Conservation (phyloP, 1,140 invertebrate genomes). For the Dendroctonus valens region DNA sequence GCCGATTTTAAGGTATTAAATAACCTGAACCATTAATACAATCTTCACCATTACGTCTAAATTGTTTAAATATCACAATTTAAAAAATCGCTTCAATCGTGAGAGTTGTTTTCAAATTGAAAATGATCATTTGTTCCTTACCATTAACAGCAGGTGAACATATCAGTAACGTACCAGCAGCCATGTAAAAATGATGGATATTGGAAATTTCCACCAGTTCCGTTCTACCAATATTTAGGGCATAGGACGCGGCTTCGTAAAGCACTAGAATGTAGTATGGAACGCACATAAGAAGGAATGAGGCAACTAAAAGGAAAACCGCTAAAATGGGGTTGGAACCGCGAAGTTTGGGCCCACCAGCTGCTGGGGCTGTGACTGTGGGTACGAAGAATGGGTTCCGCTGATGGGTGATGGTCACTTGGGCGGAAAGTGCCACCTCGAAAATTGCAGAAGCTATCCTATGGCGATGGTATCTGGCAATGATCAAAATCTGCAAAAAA, state of each 20-base stretch:
- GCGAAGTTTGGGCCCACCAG: slow-evolving; percentile 57
- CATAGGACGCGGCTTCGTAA: slow-evolving; percentile 57
- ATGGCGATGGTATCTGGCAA: slow-evolving; percentile 77
- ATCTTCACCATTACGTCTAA: too few relatives aligned
- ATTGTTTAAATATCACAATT: too few relatives aligned
- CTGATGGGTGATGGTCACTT: slow-evolving; percentile 80
- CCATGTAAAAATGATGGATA: slow-evolving; percentile 55
- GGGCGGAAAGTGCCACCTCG: slow-evolving; percentile 78
- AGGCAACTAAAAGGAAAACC: slow-evolving; percentile 69
- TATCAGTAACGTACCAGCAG: slow-evolving; percentile 63
- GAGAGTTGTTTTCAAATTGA: too few relatives aligned
- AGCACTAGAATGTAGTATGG: slow-evolving; percentile 72
- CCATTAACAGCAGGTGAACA: slow-evolving; percentile 71
- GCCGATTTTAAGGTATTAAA: too few relatives aligned
- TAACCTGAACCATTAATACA: too few relatives aligned
- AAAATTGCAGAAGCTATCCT: slow-evolving; percentile 81
- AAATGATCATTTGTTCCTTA: slow-evolving; percentile 8
- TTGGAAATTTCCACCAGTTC: neutral
- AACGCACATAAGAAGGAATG: slow-evolving; percentile 68
- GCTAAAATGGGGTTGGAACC: slow-evolving; percentile 67
- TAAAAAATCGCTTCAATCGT: too few relatives aligned
- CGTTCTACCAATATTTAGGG: neutral
- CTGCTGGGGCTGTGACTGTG: slow-evolving; percentile 56
- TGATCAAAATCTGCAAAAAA: slow-evolving; percentile 21
- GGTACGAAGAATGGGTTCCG: slow-evolving; percentile 71